Conservation (phyloP, 2,797 vertebrate genomes). For the Myiotriccus ornatus region DNA sequence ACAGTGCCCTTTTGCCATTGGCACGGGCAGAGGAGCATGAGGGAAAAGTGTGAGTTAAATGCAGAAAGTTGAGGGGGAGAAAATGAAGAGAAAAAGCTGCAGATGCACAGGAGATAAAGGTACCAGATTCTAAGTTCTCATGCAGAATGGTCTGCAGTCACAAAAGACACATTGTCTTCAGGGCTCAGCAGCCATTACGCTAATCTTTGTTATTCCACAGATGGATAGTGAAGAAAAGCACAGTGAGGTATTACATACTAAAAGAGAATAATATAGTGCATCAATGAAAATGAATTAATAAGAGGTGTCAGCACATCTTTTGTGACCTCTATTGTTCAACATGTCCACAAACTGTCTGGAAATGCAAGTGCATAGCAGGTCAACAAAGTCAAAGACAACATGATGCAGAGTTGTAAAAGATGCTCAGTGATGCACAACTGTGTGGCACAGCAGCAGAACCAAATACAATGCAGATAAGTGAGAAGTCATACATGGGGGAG, state of each 20-base stretch:
- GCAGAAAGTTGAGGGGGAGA: background rate
- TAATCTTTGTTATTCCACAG: background rate
- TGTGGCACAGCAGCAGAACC: background rate
- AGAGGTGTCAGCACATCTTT: background rate
- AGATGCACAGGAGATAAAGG: background rate
- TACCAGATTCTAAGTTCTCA: background rate
- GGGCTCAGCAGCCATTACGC: background rate
- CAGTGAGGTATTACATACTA: background rate
- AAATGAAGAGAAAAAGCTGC: background rate
- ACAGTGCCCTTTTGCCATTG: background rate
- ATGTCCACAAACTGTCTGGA: background rate
- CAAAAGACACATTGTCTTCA: background rate
- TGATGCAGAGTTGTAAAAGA: background rate
- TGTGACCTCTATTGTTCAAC: background rate
- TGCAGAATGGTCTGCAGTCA: background rate
- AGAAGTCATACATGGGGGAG: fast-evolving
- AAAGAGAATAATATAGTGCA: background rate
- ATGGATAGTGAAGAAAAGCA: background rate
- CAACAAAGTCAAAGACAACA: background rate
- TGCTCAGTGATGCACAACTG: background rate
- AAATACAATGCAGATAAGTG: background rate
- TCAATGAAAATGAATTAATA: background rate
- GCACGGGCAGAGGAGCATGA: background rate
- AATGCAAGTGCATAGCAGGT: background rate
- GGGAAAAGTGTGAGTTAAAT: background rate